A percentile compares a stretch with the other conserved stretches of the same genome.
These are phyloP conservation scores for Neosilurus hyrtlii DNA, from an alignment of 2,797 vertebrate species.

Conservation along the genomic window DNA sequence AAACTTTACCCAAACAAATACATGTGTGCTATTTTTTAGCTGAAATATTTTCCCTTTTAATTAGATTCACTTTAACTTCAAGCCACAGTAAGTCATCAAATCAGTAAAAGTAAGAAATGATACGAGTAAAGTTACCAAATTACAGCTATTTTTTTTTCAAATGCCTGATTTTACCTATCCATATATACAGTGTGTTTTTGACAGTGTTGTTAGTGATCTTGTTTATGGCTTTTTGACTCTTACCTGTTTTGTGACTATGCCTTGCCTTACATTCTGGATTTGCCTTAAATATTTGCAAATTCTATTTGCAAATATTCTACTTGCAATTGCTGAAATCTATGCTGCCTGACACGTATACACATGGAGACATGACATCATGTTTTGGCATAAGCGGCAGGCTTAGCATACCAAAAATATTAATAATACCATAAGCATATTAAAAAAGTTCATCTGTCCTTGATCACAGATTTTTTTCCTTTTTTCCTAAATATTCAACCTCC, in stretches of 20 bases:
- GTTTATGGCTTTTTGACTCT: not conserved
- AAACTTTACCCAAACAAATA: not conserved
- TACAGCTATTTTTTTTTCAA: not conserved
- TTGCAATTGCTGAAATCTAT: not conserved
- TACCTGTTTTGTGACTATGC: not conserved
- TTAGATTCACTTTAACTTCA: not conserved
- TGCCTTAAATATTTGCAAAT: not conserved
- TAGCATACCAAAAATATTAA: constrained; percentile 17
- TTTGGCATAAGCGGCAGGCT: not conserved
- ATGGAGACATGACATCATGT: not conserved
- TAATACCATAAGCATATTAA: constrained; percentile 21
- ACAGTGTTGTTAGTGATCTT: not conserved
- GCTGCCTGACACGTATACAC: not conserved
- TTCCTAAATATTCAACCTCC: constrained; percentile 15
- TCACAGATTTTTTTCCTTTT: constrained; percentile 48
- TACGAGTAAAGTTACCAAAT: not conserved
- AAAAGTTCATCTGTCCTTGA: constrained; percentile 48
- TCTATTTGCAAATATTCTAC: not conserved
- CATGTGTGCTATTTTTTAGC: not conserved
- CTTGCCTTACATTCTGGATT: not conserved
- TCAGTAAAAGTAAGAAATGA: not conserved
- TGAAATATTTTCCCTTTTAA: not conserved
- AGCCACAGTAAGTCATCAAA: not conserved
- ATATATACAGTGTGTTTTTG: not conserved
- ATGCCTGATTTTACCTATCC: not conserved